These are phyloP conservation scores for Aelia acuminata DNA, from an alignment of 2,888 invertebrate genomes.

Conservation along the genomic window DNA sequence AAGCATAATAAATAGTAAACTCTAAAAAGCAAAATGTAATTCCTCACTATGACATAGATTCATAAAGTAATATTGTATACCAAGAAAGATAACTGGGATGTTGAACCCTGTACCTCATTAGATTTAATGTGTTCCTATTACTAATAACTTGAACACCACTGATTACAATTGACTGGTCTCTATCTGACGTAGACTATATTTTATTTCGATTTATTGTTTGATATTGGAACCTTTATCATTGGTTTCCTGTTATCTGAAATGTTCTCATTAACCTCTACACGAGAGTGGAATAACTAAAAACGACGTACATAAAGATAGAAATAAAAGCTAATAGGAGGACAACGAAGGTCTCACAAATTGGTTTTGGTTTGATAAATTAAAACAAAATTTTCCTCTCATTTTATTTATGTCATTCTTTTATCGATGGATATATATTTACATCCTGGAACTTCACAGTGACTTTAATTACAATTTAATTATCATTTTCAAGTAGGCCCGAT, in stretches of 20 bases:
- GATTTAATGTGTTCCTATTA: neutral
- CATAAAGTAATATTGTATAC: neutral
- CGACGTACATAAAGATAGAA: slow-evolving; percentile 21
- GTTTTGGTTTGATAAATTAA: slow-evolving; percentile 22
- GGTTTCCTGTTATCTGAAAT: neutral
- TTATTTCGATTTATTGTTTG: slow-evolving; percentile 29
- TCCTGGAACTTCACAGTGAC: too few relatives aligned
- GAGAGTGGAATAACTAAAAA: neutral
- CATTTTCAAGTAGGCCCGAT: too few relatives aligned
- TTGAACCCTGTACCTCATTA: neutral
- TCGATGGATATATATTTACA: too few relatives aligned
- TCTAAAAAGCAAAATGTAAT: too few relatives aligned
- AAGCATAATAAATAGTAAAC: too few relatives aligned
- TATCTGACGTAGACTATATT: slow-evolving; percentile 1
- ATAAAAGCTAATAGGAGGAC: slow-evolving; percentile 1
- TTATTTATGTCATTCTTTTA: too few relatives aligned
- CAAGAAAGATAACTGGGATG: neutral
- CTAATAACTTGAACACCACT: neutral
- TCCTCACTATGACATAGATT: too few relatives aligned
- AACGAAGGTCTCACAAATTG: slow-evolving; percentile 32
- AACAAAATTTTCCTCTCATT: slow-evolving; percentile 29
- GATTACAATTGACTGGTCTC: neutral
- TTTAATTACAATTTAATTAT: too few relatives aligned
- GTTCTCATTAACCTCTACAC: slow-evolving; percentile 19
- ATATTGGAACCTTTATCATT: slow-evolving; percentile 19